Evolutionary conservation across 2,888 invertebrate genomes (phyloP).

Genomic region (Trachelus troglodyta): DNA sequence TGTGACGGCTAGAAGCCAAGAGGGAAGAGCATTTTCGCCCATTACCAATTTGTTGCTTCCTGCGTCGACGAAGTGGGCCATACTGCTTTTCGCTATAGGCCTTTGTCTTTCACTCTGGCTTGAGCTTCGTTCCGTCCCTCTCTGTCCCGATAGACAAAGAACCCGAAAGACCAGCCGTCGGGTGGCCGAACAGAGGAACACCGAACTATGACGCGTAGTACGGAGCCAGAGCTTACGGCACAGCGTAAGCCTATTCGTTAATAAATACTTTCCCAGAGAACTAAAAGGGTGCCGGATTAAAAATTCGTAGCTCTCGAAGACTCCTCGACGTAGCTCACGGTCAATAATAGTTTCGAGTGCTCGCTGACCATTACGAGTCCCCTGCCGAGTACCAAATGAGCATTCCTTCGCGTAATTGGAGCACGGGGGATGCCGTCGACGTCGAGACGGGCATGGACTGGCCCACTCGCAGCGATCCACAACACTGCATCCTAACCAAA

Average conservation of each 20-base stretch:
- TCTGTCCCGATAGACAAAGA: neutral
- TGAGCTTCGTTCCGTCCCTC: neutral
- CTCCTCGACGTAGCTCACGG: slow-evolving; percentile 17
- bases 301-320: slow-evolving; percentile 16
- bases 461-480: neutral
- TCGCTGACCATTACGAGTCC: slow-evolving; percentile 55
- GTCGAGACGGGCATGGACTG: slow-evolving; percentile 10
- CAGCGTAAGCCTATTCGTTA: too few species aligned
- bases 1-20: slow-evolving; percentile 9
- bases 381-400: slow-evolving; percentile 57
- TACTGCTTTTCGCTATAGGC: neutral
- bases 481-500: neutral
- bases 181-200: neutral
- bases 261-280: neutral
- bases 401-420: slow-evolving; percentile 62
- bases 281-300: slow-evolving; percentile 9
- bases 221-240: too few species aligned
- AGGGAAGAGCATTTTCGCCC: slow-evolving; percentile 25
- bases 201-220: neutral
- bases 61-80: slow-evolving; percentile 44
- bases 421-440: slow-evolving; percentile 45
- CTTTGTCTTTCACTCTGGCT: neutral
- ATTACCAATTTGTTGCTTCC: slow-evolving; percentile 55
- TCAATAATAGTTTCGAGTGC: slow-evolving; percentile 59
- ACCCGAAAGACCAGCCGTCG: neutral